A percentile compares a stretch with the other conserved stretches of the same genome.
phyloP scores from a whole-genome alignment of 2,797 vertebrate genomes.

The Sorex maritimensis region DNA sequence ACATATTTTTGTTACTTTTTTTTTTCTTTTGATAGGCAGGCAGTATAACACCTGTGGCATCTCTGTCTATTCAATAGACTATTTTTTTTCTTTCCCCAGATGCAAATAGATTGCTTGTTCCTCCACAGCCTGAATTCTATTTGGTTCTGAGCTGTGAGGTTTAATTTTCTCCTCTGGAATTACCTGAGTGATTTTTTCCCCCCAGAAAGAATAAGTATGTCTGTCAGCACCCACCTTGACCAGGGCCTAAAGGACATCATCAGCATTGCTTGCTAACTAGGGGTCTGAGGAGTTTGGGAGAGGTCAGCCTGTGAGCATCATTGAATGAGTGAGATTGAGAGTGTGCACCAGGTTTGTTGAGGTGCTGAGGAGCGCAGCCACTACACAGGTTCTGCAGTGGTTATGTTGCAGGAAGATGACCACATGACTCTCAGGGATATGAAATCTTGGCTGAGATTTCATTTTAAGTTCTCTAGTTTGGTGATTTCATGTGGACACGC shows the following conservation, averaged over 20 bases:
- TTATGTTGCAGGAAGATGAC: background rate
- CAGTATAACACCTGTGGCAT: slow-evolving; percentile 21
- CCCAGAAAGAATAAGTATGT: too few relatives aligned
- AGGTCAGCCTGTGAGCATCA: background rate
- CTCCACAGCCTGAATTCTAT: background rate
- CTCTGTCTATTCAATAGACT: background rate
- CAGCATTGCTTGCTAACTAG: slow-evolving; percentile 21
- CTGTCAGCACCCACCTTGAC: too few relatives aligned
- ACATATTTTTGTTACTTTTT: slow-evolving; percentile 5
- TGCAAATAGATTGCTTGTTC: background rate
- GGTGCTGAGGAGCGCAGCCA: background rate
- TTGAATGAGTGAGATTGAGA: background rate
- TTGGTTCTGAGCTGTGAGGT: too few relatives aligned
- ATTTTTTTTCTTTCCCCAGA: background rate
- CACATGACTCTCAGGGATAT: background rate
- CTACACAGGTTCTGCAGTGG: background rate
- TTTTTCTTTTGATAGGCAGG: slow-evolving; percentile 3
- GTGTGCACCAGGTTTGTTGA: slow-evolving; percentile 19
- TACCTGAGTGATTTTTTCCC: too few relatives aligned
- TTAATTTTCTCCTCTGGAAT: too few relatives aligned
- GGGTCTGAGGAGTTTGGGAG: background rate
- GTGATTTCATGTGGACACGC: background rate
- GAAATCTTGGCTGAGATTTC: background rate
- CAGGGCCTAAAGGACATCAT: background rate
- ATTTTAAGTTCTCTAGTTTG: background rate